These are phyloP conservation scores for Menidia menidia DNA, from an alignment of 2,797 vertebrate genomes.

Conservation along the genomic window DNA sequence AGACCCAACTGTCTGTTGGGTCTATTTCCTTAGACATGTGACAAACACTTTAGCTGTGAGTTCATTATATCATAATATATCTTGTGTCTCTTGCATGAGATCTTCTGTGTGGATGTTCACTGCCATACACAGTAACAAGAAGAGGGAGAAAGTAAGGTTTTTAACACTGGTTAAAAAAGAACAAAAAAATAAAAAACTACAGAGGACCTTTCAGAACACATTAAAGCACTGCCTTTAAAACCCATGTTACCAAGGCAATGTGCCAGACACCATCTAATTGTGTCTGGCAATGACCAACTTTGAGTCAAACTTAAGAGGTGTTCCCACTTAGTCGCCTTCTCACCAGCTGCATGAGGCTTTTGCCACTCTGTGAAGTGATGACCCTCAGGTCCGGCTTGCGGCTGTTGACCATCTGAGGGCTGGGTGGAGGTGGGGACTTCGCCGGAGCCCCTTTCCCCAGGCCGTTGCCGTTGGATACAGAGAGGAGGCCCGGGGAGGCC, in stretches of 20 bases:
- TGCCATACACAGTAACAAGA: not conserved
- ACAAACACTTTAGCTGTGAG: not conserved
- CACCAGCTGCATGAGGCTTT: slow-evolving; percentile 97
- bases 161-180: not conserved
- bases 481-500: slow-evolving; percentile 93
- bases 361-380: slow-evolving; percentile 94
- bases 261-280: not conserved
- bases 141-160: not conserved
- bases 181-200: not conserved
- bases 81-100: slow-evolving; percentile 5
- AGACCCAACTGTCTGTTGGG: not conserved
- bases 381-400: slow-evolving; percentile 96
- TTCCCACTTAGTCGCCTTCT: slow-evolving; percentile 46
- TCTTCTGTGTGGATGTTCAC: not conserved
- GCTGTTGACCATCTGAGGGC: slow-evolving; percentile 87
- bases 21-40: too few relatives aligned
- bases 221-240: not conserved
- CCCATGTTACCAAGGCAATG: not conserved
- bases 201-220: not conserved
- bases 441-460: slow-evolving; percentile 91
- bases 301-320: slow-evolving; percentile 4
- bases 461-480: slow-evolving; percentile 94
- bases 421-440: slow-evolving; percentile 88
- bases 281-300: not conserved
- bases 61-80: not conserved